Base-by-base conservation (phyloP, 2,797 vertebrate species). In the Centroberyx gerrardi region DNA sequence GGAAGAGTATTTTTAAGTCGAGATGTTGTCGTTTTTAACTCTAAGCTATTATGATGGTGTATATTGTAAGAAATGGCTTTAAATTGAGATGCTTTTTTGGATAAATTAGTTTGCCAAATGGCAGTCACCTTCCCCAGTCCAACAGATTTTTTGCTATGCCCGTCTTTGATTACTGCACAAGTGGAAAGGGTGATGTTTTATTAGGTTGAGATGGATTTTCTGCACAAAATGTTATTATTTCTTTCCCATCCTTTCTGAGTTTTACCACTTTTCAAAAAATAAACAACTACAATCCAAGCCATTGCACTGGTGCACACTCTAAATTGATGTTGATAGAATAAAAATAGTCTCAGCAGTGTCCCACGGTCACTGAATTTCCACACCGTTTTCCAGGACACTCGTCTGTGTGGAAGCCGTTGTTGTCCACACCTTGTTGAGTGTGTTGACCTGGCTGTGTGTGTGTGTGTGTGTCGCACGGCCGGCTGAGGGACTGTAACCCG, bases 191-290 rank as follows among this genome's bases (percentile, higher is more conserved):
- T 22, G 22, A 22, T 22, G 22, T 22, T 22, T 22, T 22, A 22
- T 22, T 22, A 22, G 22, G 22, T 22, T 22, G 22, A 22, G 22
- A 22, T 60, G 15, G 61, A 67, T 69, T 71, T 44, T 74, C 46
- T 71, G 3, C 68, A 78, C 52, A 64, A 67, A 72, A 22, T 1
- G 1, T 77, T 70, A 72, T 31, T 40, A 75, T 72, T 63, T 38
- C 22, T 22, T 22, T 22, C 22, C 4, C 4, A 36, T 36, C 8
- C 33, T 36, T 36, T 36, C 33, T 36, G 33, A 12, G 58, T 61
- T 76, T 76, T 0, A 54, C 18, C 40, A 51, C 14, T 65, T 68
- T 70, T 70, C 18, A 27, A 64, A 48, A 1, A 18, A 54, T 38
- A 44, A 58, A 46, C 18, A 1, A 8, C 33, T 36, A 8, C 4